Evolutionary conservation across 2,888 invertebrate species (phyloP).

Genomic region (Hyposoter didymator): DNA sequence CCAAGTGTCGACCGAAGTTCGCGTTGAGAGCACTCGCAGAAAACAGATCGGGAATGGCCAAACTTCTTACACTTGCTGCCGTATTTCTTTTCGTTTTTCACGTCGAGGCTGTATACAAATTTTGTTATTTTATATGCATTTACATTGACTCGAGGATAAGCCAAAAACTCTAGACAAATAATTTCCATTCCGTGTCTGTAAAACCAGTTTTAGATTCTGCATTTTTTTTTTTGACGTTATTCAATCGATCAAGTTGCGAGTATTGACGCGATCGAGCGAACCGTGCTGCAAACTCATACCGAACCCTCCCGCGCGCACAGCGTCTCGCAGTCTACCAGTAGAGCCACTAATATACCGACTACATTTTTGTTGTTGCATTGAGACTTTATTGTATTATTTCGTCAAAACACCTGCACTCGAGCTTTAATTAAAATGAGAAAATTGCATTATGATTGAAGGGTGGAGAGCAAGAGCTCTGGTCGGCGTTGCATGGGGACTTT

Average conservation of each 20-base stretch:
- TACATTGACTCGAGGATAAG: neutral
- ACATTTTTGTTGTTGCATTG: neutral
- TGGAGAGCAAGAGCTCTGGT: slow-evolving; percentile 92
- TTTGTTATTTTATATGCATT: neutral
- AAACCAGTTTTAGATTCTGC: neutral
- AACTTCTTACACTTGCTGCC: neutral
- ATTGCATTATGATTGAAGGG: slow-evolving; percentile 87
- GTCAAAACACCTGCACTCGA: neutral
- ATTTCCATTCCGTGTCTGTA: neutral
- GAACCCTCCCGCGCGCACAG: neutral
- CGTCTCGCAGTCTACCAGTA: neutral
- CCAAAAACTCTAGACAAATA: neutral
- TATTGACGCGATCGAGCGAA: neutral
- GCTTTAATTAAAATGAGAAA: slow-evolving; percentile 1
- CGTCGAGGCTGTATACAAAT: neutral
- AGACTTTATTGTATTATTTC: neutral
- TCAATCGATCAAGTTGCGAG: neutral
- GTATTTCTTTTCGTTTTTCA: neutral
- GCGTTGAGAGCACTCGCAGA: neutral
- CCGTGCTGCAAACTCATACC: neutral
- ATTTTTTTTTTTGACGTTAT: neutral
- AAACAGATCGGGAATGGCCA: neutral
- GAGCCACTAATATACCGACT: neutral
- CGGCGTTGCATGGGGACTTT: slow-evolving; percentile 92
- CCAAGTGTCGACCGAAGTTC: neutral